phyloP scores from a whole-genome alignment of 2,797 vertebrate genomes.

The Cephalopachus bancanus region DNA sequence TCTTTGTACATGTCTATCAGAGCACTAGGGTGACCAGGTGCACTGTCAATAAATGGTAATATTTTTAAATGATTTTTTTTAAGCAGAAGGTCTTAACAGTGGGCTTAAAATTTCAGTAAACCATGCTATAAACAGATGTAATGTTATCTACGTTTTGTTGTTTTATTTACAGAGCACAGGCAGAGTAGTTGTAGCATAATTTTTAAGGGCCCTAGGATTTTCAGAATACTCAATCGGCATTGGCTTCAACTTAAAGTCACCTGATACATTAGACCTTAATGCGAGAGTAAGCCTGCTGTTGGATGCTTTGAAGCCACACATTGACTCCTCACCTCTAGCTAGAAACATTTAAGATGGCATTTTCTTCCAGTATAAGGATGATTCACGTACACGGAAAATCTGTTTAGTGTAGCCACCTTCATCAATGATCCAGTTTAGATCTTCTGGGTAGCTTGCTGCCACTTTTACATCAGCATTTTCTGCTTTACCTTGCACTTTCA shows the following conservation, averaged over 20 bases:
- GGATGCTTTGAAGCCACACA: neutral
- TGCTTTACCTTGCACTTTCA: neutral
- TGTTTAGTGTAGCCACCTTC: neutral
- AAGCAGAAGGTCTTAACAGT: neutral
- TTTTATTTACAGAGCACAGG: neutral
- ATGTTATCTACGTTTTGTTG: neutral
- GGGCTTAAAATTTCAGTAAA: neutral
- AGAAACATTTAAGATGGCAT: neutral
- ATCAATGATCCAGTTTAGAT: neutral
- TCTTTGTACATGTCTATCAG: neutral
- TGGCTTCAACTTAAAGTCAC: neutral
- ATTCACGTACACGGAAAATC: neutral
- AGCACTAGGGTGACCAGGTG: neutral
- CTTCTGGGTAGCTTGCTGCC: neutral
- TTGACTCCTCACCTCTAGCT: neutral
- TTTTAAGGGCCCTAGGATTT: neutral
- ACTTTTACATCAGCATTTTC: neutral
- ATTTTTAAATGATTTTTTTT: neutral
- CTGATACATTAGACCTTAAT: neutral
- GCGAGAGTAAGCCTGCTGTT: neutral
- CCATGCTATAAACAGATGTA: neutral
- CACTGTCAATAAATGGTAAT: neutral
- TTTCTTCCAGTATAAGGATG: neutral
- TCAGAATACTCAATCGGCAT: neutral
- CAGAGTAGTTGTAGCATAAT: neutral